Base-by-base conservation (phyloP, 2,888 invertebrate genomes). In the Drosophila putrida region DNA sequence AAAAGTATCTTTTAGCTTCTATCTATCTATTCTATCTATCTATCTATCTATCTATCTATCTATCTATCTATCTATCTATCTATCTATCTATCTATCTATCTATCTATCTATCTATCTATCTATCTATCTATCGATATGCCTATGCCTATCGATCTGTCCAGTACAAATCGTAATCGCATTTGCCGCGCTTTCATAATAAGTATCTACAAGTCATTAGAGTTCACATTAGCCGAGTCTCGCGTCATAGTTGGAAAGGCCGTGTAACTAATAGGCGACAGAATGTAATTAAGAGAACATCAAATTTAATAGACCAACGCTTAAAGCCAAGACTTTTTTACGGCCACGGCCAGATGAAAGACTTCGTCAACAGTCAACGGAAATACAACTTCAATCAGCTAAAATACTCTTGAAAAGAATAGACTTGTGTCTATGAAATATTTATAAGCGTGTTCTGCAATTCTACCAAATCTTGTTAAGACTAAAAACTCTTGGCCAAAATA, bases 221-320 rank as follows among this genome's bases (percentile, higher is more conserved):
- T 43, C 41, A 13, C 20, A 51, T 51, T 13, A 33, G 10, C 41
- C n/a, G 51, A 25, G 13, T 11, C 10, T 31, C 15, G 25, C 15
- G 33, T 39, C 11, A 43, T 57, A 28, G 27, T 27, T 43, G 35
- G 27, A 53, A 53, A 33, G 41, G 41, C 46, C 27, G 43, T 69
- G 54, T 58, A 64, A 53, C 58, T 65, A 65, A 65, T 59, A 59
- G 61, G 55, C 36, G 11, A 39, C 50, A 27, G 59, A 43, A 43
- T 41, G 54, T 50, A 58, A 55, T 59, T 62, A 69, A 65, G 61
- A 50, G 39, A 63, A 63, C 59, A 57, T 66, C 62, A 67, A 53
- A 59, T 57, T 62, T 76, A 67, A 76, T 79, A 62, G 78, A 35
- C 66, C 36, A 11, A 11, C 36, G 38, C 15, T 58, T 58, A 58